Evolutionary conservation across 2,888 invertebrate species (phyloP).

Genomic region (Parnassius mnemosyne): DNA sequence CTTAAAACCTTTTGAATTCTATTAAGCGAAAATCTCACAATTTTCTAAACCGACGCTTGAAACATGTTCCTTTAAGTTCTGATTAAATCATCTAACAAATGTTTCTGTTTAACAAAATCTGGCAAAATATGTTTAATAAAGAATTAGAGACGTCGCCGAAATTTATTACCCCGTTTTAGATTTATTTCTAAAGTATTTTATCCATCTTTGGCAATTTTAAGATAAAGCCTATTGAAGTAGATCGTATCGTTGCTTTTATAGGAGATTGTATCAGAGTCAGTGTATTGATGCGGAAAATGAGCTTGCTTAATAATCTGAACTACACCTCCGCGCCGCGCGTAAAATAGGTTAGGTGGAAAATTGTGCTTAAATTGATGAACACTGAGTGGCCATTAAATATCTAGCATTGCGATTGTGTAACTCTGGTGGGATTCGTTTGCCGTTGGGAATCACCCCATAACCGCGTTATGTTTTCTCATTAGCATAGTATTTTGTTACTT

Average conservation of each 20-base stretch:
- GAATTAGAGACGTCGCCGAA: not conserved
- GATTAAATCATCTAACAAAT: no score
- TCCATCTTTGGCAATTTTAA: slow-evolving; percentile 5
- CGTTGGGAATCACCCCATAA: not conserved
- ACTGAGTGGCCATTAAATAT: slow-evolving; percentile 6
- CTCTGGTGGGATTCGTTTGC: no score
- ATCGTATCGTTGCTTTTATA: slow-evolving; percentile 19
- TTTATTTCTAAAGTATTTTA: slow-evolving; percentile 4
- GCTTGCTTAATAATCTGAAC: slow-evolving; percentile 41
- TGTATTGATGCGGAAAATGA: slow-evolving; percentile 41
- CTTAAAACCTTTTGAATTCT: no score
- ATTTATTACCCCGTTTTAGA: not conserved
- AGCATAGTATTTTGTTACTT: no score
- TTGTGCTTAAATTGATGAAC: slow-evolving; percentile 31
- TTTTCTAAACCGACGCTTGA: no score
- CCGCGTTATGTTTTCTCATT: no score
- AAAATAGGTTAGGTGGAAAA: slow-evolving; percentile 47
- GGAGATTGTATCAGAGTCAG: slow-evolving; percentile 28
- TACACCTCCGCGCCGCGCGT: slow-evolving; percentile 30
- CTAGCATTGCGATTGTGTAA: not conserved
- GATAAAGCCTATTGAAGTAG: slow-evolving; percentile 13
- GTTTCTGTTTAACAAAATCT: no score
- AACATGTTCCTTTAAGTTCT: no score
- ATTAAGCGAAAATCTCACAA: no score
- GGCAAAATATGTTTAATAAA: no score